A percentile compares a stretch with the other conserved stretches of the same genome.
phyloP scores from a whole-genome alignment of 2,888 invertebrate species.

The Anthophora plumipes region DNA sequence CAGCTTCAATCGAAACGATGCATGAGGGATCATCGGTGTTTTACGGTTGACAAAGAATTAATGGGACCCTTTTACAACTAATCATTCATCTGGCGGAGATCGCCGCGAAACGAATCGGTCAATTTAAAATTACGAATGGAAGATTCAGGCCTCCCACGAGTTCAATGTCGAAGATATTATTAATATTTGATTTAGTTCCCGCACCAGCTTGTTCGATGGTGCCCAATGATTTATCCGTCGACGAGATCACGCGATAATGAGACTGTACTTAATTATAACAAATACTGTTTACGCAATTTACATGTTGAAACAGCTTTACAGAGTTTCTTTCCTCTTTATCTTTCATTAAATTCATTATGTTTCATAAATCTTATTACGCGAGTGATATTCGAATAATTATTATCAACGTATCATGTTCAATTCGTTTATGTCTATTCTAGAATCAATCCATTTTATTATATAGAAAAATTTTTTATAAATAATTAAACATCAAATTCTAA shows the following conservation, averaged over 20 bases:
- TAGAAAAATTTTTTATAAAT: too few species aligned
- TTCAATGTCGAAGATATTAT: conserved; percentile 5
- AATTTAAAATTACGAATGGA: neutral
- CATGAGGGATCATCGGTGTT: conserved; percentile 6
- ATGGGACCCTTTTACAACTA: conserved; percentile 22
- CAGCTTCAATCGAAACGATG: neutral
- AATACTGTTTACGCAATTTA: neutral
- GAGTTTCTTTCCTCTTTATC: too few species aligned
- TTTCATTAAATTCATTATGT: too few species aligned
- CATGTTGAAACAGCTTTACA: too few species aligned
- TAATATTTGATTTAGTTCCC: neutral
- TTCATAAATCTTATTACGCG: too few species aligned
- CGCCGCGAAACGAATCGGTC: neutral
- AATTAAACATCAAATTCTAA: too few species aligned
- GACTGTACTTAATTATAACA: neutral
- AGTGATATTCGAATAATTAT: too few species aligned
- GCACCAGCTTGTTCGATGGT: neutral
- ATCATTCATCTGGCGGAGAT: conserved; percentile 20
- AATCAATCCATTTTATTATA: too few species aligned
- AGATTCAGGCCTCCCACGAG: neutral
- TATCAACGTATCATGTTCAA: too few species aligned
- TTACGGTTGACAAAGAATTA: conserved; percentile 20
- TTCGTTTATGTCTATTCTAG: too few species aligned
- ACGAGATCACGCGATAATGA: neutral
- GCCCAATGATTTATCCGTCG: neutral